Base-by-base conservation (phyloP, 1,140 invertebrate species). In the Choristoneura fumiferana region DNA sequence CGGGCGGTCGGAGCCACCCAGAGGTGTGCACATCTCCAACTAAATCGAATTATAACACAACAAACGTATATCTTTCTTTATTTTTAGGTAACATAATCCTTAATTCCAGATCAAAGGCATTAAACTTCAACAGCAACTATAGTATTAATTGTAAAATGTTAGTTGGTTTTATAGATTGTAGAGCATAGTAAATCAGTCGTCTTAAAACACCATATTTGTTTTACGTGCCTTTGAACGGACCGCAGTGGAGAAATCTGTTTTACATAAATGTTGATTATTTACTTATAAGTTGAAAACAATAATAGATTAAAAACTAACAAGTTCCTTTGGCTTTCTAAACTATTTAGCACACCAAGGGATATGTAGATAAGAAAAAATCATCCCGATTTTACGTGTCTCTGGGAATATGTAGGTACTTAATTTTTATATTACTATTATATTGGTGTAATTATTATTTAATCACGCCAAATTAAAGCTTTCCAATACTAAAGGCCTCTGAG, bases 1-100 rank as follows among this genome's bases (percentile, higher is more conserved):
- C 79, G 78, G 83, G 83, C 68, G 80, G 67, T 73, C 80, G 63
- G 64, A 69, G 76, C 75, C 83, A 87, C 80, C 83, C 83, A 84
- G 68, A 83, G 81, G 78, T 84, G 81, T 87, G 78, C 80, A 84
- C 76, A 81, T 75, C 71, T 76, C 63, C 54, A 65, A 78, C 76
- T 65, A 83, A 82, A 83, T 79, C 78, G 70, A 83, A 81, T 81
- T 78, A 81, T 69, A 76, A 67, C 66, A 66, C 45, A 39, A 71
- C 62, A 62, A 58, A 61, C 58, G 34, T 61, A 58, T 17, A 54
- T 34, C 13, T 34, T 57, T 56, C 14, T 37, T 14, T 49, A 15
- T 39, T 36, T 12, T 17, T 8, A 52, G 3, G 12, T 22, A 12
- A n/a, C 8, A 33, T 53, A 43, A 3, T 1, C 22, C 35, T 62